Conservation (phyloP, 2,797 vertebrate genomes). For the Semotilus atromaculatus region DNA sequence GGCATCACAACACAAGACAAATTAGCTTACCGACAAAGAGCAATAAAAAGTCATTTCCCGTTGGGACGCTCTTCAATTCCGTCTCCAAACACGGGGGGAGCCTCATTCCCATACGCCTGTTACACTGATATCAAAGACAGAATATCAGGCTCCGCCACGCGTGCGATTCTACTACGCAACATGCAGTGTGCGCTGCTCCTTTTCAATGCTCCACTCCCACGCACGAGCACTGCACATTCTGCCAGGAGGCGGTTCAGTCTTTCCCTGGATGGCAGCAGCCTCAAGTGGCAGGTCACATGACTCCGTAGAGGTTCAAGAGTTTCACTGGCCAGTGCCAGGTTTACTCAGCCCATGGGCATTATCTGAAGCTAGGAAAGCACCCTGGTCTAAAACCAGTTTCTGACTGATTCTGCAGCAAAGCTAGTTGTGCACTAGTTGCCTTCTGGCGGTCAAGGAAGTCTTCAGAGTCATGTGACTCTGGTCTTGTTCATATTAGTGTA, state of each 20-base stretch:
- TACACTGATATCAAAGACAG: not conserved
- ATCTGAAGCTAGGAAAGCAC: not conserved
- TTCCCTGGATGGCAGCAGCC: conserved; percentile 32
- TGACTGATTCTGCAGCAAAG: not conserved
- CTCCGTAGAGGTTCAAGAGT: not conserved
- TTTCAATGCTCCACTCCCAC: conserved; percentile 41
- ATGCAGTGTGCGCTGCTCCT: not conserved
- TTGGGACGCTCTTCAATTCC: conserved; percentile 39
- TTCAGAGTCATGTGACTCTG: not conserved
- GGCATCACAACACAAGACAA: conserved; percentile 27
- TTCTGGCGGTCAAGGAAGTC: not conserved
- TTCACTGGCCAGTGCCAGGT: not conserved
- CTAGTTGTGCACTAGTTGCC: not conserved
- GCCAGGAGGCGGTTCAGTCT: conserved; percentile 24
- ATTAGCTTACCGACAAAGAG: conserved; percentile 53
- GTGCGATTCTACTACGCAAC: conserved; percentile 23
- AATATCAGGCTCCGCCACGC: conserved; percentile 22
- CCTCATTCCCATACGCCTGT: conserved; percentile 49
- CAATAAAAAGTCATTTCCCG: conserved; percentile 48
- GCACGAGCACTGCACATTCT: conserved; percentile 4
- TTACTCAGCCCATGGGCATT: not conserved
- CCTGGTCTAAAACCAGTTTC: not conserved
- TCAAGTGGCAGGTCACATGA: conserved; percentile 25
- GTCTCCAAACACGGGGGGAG: conserved; percentile 46
- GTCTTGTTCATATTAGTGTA: not conserved